Evolutionary conservation across 2,797 vertebrate genomes (phyloP).

Genomic region (Australoheros facetus): DNA sequence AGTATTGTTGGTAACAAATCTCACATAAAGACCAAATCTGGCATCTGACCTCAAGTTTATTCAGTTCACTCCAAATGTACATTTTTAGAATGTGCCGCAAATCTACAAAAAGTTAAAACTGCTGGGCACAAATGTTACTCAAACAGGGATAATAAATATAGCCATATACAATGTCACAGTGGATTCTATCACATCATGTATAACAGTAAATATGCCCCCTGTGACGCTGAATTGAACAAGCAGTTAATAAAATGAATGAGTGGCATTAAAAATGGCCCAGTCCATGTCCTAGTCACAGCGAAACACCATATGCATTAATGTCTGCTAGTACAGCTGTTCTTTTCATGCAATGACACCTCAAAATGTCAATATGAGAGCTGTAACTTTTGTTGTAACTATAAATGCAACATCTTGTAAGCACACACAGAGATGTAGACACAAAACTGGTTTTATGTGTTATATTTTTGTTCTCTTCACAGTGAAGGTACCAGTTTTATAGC

Average conservation of each 20-base stretch:
- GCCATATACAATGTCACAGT: no score
- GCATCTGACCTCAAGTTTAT: background rate
- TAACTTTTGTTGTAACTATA: background rate
- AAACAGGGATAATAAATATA: background rate
- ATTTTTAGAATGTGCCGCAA: background rate
- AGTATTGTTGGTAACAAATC: background rate
- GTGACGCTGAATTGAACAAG: no score
- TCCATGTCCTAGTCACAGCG: no score
- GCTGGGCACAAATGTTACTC: background rate
- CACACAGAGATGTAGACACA: background rate
- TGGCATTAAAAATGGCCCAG: no score
- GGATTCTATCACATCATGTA: no score
- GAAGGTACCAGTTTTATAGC: conserved; percentile 79
- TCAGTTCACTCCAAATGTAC: background rate
- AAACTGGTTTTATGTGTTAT: background rate
- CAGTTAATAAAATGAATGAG: no score
- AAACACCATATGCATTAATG: no score
- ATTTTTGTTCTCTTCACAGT: conserved; percentile 60
- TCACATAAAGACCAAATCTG: background rate
- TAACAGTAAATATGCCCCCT: no score
- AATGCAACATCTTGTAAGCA: background rate
- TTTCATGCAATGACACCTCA: background rate
- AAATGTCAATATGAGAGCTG: background rate
- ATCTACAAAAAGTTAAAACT: background rate
- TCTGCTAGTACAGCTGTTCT: background rate